Conservation (phyloP, 1,140 invertebrate genomes). For the Drosophila tristis region DNA sequence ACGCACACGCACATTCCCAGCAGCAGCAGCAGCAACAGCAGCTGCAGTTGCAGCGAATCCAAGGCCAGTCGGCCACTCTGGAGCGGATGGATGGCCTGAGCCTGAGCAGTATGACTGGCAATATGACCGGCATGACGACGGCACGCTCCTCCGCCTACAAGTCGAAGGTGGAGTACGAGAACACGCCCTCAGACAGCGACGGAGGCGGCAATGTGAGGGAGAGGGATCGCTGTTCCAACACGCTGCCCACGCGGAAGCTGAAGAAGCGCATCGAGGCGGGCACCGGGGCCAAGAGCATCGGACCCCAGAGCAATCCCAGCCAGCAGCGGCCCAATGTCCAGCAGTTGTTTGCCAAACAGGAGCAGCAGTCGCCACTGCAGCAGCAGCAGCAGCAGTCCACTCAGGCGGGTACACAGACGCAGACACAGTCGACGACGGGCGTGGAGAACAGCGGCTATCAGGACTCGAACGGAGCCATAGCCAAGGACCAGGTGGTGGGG, state of each 20-base stretch:
- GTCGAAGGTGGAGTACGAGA: slow-evolving; percentile 67
- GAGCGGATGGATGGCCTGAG: slow-evolving; percentile 62
- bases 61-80: slow-evolving; percentile 55
- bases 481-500: slow-evolving; percentile 52
- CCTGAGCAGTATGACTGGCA: slow-evolving; percentile 38
- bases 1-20: slow-evolving; percentile 29
- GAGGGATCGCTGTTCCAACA: slow-evolving; percentile 84
- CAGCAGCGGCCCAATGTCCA: slow-evolving; percentile 84
- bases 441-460: slow-evolving; percentile 80
- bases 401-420: neutral
- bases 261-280: slow-evolving; percentile 85
- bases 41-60: slow-evolving; percentile 40
- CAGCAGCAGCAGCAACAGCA: slow-evolving; percentile 48
- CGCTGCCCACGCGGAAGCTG: slow-evolving; percentile 85
- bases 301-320: slow-evolving; percentile 64
- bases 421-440: slow-evolving; percentile 41
- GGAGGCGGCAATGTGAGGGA: slow-evolving; percentile 74
- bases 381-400: slow-evolving; percentile 13
- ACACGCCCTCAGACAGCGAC: slow-evolving; percentile 82
- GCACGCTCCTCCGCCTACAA: slow-evolving; percentile 56
- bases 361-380: slow-evolving; percentile 25
- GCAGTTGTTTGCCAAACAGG: slow-evolving; percentile 82
- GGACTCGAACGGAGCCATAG: slow-evolving; percentile 70
- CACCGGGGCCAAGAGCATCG: slow-evolving; percentile 78
- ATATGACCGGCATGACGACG: slow-evolving; percentile 26